Percentiles rank a stretch among this genome's conserved stretches.
Evolutionary conservation across 2,797 vertebrate genomes (phyloP).

Genomic region (Calcarius lapponicus): DNA sequence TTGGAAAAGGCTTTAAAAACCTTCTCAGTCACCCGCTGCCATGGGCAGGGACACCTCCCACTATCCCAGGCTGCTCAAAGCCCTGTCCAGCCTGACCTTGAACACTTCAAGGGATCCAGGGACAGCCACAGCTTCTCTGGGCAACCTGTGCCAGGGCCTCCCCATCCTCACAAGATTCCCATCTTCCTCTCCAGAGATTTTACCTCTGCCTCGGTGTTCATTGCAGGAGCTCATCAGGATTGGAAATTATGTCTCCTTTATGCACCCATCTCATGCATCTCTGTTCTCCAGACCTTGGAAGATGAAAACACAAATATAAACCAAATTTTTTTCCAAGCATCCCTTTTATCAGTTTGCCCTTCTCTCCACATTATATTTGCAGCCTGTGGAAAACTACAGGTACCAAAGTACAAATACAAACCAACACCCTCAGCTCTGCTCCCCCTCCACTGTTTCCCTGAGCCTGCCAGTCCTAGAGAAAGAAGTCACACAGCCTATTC

Average conservation of each 20-base stretch:
- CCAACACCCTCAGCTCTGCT: not conserved
- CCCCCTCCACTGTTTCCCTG: not conserved
- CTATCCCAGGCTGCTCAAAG: fast-evolving
- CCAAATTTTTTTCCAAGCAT: not conserved
- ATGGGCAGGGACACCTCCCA: not conserved
- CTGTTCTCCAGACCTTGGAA: not conserved
- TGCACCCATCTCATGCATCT: fast-evolving
- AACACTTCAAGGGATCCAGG: not conserved
- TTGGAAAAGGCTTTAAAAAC: not conserved
- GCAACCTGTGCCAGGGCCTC: fast-evolving
- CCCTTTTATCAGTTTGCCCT: not conserved
- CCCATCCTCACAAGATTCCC: fast-evolving
- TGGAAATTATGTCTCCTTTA: not conserved
- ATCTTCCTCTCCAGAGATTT: not conserved
- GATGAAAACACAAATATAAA: not conserved
- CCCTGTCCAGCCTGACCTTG: fast-evolving
- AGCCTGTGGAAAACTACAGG: not conserved
- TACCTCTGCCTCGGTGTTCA: not conserved
- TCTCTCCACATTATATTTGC: not conserved
- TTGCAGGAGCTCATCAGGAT: not conserved
- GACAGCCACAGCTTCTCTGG: not conserved
- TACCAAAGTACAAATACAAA: not conserved
- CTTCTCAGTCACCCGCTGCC: not conserved
- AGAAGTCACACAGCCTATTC: not conserved
- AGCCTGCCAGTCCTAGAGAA: not conserved